phyloP scores from a whole-genome alignment of 2,888 invertebrate genomes.

The Odontomyia ornata region DNA sequence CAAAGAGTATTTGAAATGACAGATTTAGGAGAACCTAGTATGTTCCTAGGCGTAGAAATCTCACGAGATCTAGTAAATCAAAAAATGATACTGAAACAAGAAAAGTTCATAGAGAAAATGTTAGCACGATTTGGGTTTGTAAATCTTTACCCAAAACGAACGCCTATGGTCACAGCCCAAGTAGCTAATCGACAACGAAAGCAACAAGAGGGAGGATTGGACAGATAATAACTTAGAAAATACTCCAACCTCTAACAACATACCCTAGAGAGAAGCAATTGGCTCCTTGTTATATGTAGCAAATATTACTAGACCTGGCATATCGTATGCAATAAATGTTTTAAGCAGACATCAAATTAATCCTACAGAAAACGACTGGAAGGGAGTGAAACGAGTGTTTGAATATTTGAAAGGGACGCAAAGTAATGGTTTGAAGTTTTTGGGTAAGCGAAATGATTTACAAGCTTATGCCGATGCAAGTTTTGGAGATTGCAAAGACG shows the following conservation, averaged over 20 bases:
- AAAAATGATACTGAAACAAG: not conserved
- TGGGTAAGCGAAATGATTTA: not conserved
- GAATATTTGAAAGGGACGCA: conserved; percentile 45
- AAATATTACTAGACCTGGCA: not conserved
- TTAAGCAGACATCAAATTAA: conserved; percentile 41
- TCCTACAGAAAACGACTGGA: conserved; percentile 45
- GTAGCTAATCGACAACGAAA: not conserved
- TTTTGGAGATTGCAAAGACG: not conserved
- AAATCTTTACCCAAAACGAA: not conserved
- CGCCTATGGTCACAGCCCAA: not conserved
- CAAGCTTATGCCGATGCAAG: not conserved
- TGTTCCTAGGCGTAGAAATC: not conserved
- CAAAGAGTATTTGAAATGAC: not conserved
- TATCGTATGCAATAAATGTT: conserved; percentile 33
- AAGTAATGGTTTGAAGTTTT: conserved; percentile 39
- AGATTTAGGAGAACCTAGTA: not conserved
- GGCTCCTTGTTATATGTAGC: not conserved
- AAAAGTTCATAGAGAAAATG: not conserved
- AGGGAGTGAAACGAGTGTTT: conserved; percentile 42
- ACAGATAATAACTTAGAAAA: not conserved
- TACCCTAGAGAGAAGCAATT: not conserved
- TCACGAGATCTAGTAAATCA: not conserved
- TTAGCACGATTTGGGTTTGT: not conserved
- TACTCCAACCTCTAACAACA: not conserved
- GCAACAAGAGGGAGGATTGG: no score